Conservation (phyloP, 2,113 vertebrate genomes). For the Acanthochromis polyacanthus region DNA sequence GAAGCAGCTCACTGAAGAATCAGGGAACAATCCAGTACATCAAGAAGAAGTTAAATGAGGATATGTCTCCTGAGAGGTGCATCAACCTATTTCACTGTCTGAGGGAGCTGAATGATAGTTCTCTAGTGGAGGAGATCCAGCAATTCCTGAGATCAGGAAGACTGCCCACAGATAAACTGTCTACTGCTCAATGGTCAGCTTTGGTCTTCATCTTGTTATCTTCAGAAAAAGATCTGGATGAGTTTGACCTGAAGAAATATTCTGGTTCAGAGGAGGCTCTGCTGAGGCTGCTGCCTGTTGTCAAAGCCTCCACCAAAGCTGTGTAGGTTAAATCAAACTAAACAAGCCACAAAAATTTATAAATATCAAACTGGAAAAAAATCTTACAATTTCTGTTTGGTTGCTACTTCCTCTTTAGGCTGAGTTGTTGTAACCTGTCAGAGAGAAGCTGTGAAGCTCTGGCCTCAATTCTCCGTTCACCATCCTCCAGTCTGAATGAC, state of each 20-base stretch:
- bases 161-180: background rate
- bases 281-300: constrained; percentile 35
- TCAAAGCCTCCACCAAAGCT: constrained; percentile 42
- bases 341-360: background rate
- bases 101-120: too few relatives aligned
- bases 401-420: constrained; percentile 23
- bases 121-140: too few relatives aligned
- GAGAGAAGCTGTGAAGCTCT: constrained; percentile 27
- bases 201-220: constrained; percentile 39
- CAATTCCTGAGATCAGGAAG: constrained; percentile 20
- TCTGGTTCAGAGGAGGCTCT: constrained; percentile 34
- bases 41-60: constrained; percentile 19
- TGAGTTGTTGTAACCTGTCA: constrained; percentile 31
- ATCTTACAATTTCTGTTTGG: rapidly evolving
- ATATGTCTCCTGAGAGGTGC: constrained; percentile 26
- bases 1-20: background rate
- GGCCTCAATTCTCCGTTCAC: constrained; percentile 8
- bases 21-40: constrained; percentile 27
- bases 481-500: background rate
- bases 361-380: rapidly evolving
- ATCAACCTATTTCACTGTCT: too few relatives aligned
- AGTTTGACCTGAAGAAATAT: constrained; percentile 30
- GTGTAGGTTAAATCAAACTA: constrained; percentile 40
- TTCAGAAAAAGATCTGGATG: constrained; percentile 4
- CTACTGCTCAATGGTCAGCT: constrained; percentile 46